Base-by-base conservation (phyloP, 2,888 invertebrate genomes). In the Cephus rjabovi region DNA sequence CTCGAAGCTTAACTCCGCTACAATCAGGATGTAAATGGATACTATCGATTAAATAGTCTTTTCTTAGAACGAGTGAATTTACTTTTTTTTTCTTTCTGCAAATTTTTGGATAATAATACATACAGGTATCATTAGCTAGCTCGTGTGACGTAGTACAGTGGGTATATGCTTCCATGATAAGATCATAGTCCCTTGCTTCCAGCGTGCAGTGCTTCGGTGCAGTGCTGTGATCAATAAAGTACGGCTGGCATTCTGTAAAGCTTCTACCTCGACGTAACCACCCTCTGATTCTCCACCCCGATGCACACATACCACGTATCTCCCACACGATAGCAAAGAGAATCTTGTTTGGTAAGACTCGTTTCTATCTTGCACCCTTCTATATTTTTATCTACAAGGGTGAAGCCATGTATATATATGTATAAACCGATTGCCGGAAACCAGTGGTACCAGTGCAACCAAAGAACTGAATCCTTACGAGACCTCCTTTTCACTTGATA, bases 201-300 rank as follows among this genome's bases (percentile, higher is more conserved):
- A 23, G 56, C 71, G 31, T 34, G 34, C 31, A 12, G 31, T 71
- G 34, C 71, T 34, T 71, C 71, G 71, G 71, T 71, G 71, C 71
- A 31, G 23, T 71, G 31, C 31, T 9, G 31, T 71, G 71, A 71
- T 71, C 71, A 71, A 71, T 71, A 71, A 71, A 71, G 71, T 71
- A 31, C 71, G 71, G 12, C 12, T 34, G 71, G 71, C 34, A 34
- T 23, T 31, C 71, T 71, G 71, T 71, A 34, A 12, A 71, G 34
- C 56, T 56, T 56, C 56, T 56, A 23, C 56, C 23, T 71, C 34
- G 30, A 11, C 31, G 31, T 71, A 34, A 34, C 71, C 71, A 71
- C 71, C 33, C 71, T 33, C 31, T 33, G 31, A 33, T 71, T 71
- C 71, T 34, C 71, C 71, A 71, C 56, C 23, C 56, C 1, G 56